A percentile compares a stretch with the other conserved stretches of the same genome.
Evolutionary conservation across 2,113 vertebrate genomes (phyloP).

Genomic region (Hemichromis elongatus): DNA sequence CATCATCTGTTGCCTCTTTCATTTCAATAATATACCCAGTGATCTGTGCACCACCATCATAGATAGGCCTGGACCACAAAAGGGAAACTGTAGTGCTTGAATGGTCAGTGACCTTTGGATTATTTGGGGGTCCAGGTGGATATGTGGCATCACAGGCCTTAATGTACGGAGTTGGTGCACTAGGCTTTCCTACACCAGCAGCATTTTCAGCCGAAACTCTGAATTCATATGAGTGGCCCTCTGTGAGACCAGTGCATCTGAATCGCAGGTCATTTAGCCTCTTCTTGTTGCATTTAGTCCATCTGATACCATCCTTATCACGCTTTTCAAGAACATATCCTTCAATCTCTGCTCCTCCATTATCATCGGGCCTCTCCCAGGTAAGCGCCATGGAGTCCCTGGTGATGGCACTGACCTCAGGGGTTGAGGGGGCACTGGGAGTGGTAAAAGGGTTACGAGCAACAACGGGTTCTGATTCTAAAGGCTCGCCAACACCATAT

Average conservation of each 20-base stretch:
- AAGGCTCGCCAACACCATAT: conserved; percentile 90
- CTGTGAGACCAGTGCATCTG: conserved; percentile 87
- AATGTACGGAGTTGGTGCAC: conserved; percentile 85
- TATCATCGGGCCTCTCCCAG: conserved; percentile 87
- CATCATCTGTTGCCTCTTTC: conserved; percentile 85
- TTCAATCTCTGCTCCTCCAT: conserved; percentile 93
- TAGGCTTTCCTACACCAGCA: conserved; percentile 88
- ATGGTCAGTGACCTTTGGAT: conserved; percentile 89
- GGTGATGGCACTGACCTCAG: conserved; percentile 86
- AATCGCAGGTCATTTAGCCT: conserved; percentile 86
- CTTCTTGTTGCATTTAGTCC: conserved; percentile 97
- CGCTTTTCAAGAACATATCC: conserved; percentile 95
- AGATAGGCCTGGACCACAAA: conserved; percentile 92
- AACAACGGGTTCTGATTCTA: conserved; percentile 90
- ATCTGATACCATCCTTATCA: conserved; percentile 93
- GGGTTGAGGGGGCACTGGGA: conserved; percentile 85
- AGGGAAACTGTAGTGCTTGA: conserved; percentile 91
- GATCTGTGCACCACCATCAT: conserved; percentile 90
- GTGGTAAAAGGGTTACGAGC: conserved; percentile 91
- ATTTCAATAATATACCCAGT: conserved; percentile 89
- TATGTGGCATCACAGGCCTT: conserved; percentile 90
- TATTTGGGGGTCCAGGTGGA: conserved; percentile 91
- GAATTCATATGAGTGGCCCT: conserved; percentile 95
- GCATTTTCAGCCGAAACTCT: conserved; percentile 96
- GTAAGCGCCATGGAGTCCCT: conserved; percentile 92